Base-by-base conservation (phyloP, 1,140 invertebrate genomes). In the Arion vulgaris region DNA sequence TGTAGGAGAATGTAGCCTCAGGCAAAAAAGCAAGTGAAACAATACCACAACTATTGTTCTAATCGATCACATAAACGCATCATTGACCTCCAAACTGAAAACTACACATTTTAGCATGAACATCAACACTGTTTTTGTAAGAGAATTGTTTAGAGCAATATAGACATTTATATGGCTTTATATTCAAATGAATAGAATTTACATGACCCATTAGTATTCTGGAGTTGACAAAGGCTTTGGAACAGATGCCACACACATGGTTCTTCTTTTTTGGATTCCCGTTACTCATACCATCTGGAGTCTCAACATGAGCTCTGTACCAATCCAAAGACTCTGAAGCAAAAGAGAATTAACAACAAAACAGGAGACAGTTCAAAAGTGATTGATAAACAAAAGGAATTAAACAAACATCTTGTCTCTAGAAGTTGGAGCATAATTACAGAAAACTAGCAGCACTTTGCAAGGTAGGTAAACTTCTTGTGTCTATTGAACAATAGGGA, bases 191-290 rank as follows among this genome's bases (percentile, higher is more conserved):
- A 49, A 75, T 23, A 51, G 39, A 75, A 75, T 75, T 75, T 45
- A 75, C 45, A 51, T 75, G 73, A 13, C 73, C 73, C 41, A 51
- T 51, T 75, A 75, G 32, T 45, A 75, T 75, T 75, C 73, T 75
- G 32, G 73, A 75, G 45, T 75, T 75, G 73, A 75, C 73, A 75
- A 75, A 75, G 28, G 73, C 73, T 75, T 75, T 75, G 38, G 73
- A 75, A 75, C 73, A 75, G 45, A 75, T 75, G 45, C n/a, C 38
- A 51, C 73, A 75, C 73, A 75, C 73, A 75, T 75, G 45, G 73
- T 75, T 75, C 45, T 75, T 75, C 73, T 75, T 75, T 75, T 75
- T 66, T 66, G 62, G 62, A 66, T 66, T 75, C 39, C 73, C 28
- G 41, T n/a, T 39, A 75, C 73, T 53, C 17, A 49, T 49, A 49